Evolutionary conservation across 2,888 invertebrate genomes (phyloP).

Genomic region (Phengaris alcon): DNA sequence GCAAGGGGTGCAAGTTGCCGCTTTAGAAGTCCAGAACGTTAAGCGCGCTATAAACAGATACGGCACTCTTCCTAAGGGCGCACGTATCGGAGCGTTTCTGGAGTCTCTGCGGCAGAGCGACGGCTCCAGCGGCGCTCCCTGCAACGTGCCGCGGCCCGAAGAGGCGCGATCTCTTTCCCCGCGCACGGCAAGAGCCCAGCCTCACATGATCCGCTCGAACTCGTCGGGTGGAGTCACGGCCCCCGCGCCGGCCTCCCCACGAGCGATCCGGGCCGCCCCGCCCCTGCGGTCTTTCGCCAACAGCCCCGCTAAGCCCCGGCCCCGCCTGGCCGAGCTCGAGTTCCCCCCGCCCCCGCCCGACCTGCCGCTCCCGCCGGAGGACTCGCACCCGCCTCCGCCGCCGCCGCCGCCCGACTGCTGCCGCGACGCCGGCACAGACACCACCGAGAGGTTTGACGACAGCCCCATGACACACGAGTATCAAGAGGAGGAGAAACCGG

Average conservation of each 20-base stretch:
- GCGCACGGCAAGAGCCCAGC: conserved; percentile 82
- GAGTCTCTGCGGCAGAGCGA: conserved; percentile 94
- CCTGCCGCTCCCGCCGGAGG: conserved; percentile 88
- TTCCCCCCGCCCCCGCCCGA: conserved; percentile 92
- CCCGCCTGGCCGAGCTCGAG: conserved; percentile 89
- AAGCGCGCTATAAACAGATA: conserved; percentile 96
- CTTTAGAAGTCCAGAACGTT: conserved; percentile 96
- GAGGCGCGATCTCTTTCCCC: conserved; percentile 81
- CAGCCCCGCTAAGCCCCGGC: conserved; percentile 86
- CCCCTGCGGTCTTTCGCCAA: conserved; percentile 81
- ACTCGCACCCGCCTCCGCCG: conserved; percentile 67
- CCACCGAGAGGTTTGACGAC: conserved; percentile 82
- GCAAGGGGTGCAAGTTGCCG: conserved; percentile 89
- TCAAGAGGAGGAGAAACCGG: conserved; percentile 59
- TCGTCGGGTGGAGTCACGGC: conserved; percentile 90
- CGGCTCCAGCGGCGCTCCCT: conserved; percentile 60
- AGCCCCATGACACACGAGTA: conserved; percentile 75
- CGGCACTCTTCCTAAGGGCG: conserved; percentile 97
- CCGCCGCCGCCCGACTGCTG: conserved; percentile 72
- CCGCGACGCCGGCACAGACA: conserved; percentile 85
- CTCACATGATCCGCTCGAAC: conserved; percentile 94
- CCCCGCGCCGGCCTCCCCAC: conserved; percentile 69
- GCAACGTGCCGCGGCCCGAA: conserved; percentile 53
- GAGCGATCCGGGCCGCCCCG: conserved; percentile 58
- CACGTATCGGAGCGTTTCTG: conserved; percentile 96